Percentiles rank a stretch among this genome's conserved stretches.
Evolutionary conservation across 2,797 vertebrate genomes (phyloP).

Genomic region (Cercopithecus diana): DNA sequence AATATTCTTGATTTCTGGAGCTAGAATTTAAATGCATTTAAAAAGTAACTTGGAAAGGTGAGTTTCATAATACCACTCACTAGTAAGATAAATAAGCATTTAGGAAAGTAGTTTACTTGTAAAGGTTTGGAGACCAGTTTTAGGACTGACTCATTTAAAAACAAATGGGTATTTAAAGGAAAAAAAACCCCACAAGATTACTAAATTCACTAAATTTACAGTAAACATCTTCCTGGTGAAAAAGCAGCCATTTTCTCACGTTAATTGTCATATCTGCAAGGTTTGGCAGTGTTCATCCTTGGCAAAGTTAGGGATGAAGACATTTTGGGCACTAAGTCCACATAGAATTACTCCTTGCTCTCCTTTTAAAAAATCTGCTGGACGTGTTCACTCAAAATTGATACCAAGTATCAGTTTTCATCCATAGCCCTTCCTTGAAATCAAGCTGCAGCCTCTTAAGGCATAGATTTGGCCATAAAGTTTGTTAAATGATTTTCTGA

Average conservation of each 20-base stretch:
- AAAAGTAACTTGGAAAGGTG: constrained; percentile 39
- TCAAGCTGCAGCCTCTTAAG: neutral
- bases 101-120: neutral
- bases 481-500: constrained; percentile 6
- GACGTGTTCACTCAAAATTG: neutral
- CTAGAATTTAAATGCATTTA: constrained; percentile 39
- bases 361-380: neutral
- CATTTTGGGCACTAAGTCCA: neutral
- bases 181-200: neutral
- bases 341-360: neutral
- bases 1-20: constrained; percentile 34
- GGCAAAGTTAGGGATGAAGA: neutral
- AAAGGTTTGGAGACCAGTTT: neutral
- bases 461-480: neutral
- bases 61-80: neutral
- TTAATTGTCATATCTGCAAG: neutral
- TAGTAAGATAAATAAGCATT: neutral
- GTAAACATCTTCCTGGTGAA: neutral
- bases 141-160: neutral
- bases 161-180: neutral
- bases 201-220: neutral
- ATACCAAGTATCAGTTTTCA: neutral
- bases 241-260: constrained; percentile 12
- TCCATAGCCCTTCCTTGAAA: neutral
- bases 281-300: neutral